Percentiles rank a stretch among this genome's conserved stretches.
phyloP scores from a whole-genome alignment of 2,888 invertebrate species.

The Petrolisthes cinctipes region DNA sequence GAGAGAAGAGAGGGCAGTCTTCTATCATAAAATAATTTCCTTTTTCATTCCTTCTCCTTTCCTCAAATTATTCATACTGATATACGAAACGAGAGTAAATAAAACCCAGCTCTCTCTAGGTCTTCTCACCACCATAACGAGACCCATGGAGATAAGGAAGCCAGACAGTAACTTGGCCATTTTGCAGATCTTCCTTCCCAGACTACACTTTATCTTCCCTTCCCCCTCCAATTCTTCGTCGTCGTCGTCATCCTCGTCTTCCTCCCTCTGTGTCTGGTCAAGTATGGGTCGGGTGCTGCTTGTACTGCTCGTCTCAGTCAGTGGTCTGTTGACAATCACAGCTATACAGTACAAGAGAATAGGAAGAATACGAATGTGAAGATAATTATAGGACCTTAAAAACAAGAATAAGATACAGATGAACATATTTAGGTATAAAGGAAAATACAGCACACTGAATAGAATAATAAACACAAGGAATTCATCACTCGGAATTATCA shows the following conservation, averaged over 20 bases:
- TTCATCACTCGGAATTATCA: too few relatives aligned
- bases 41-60: too few relatives aligned
- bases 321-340: not conserved
- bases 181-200: slow-evolving; percentile 22
- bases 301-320: not conserved
- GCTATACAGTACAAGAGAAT: too few relatives aligned
- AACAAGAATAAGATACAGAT: too few relatives aligned
- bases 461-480: too few relatives aligned
- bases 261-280: not conserved
- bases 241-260: not conserved
- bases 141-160: slow-evolving; percentile 43
- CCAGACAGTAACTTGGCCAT: slow-evolving; percentile 44
- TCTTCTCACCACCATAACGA: slow-evolving; percentile 41
- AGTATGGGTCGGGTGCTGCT: not conserved
- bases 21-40: too few relatives aligned
- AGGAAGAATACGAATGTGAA: not conserved
- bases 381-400: too few relatives aligned
- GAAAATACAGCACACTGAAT: too few relatives aligned
- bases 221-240: not conserved
- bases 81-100: not conserved
- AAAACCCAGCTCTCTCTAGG: not conserved
- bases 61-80: too few relatives aligned
- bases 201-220: not conserved
- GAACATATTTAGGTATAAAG: too few relatives aligned
- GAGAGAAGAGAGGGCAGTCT: not conserved